These are phyloP conservation scores for Bos javanicus DNA, from an alignment of 2,113 vertebrate genomes.

Conservation along the genomic window DNA sequence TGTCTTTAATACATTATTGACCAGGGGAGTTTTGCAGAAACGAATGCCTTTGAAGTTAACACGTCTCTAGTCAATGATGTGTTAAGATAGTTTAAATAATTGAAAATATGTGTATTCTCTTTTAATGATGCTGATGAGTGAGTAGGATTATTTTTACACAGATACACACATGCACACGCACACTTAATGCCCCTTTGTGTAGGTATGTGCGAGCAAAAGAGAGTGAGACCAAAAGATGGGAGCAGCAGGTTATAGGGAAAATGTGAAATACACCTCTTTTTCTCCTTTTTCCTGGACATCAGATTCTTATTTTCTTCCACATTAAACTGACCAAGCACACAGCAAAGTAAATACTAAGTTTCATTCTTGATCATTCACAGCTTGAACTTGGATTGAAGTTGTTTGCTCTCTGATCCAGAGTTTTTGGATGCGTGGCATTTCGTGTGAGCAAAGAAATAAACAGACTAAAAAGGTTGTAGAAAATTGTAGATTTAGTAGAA, in stretches of 20 bases:
- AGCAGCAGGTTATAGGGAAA: not conserved
- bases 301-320: slow-evolving; percentile 19
- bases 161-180: too few relatives aligned
- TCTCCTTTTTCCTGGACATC: not conserved
- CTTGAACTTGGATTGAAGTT: slow-evolving; percentile 58
- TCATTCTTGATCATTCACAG: slow-evolving; percentile 60
- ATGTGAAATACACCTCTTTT: not conserved
- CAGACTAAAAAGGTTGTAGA: slow-evolving; percentile 57
- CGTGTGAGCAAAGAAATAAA: slow-evolving; percentile 70
- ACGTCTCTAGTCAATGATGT: not conserved
- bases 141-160: not conserved
- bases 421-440: slow-evolving; percentile 64
- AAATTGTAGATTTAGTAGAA: slow-evolving; percentile 61
- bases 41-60: not conserved
- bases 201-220: not conserved
- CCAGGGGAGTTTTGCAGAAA: not conserved
- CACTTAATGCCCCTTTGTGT: not conserved
- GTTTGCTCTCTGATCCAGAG: slow-evolving; percentile 49
- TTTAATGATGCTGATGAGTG: not conserved
- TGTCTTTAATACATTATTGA: not conserved
- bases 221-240: not conserved
- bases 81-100: not conserved
- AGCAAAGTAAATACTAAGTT: slow-evolving; percentile 41
- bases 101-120: slow-evolving; percentile 9
- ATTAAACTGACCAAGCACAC: slow-evolving; percentile 20